phyloP scores from a whole-genome alignment of 2,797 vertebrate species.

The Heliangelus exortis region DNA sequence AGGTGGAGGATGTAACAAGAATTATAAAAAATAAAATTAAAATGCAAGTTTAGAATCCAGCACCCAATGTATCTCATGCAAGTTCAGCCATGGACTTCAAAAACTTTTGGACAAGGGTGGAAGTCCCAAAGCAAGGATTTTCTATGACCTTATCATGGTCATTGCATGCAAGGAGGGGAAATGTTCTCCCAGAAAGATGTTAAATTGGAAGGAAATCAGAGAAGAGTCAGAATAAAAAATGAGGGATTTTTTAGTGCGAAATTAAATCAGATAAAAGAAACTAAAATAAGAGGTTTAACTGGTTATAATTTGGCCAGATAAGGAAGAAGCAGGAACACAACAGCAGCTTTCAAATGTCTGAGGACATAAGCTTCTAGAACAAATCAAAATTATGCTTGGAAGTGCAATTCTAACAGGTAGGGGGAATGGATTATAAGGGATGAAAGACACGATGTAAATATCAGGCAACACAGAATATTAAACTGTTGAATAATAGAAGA shows the following conservation, averaged over 20 bases:
- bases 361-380: not conserved
- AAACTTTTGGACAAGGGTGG: not conserved
- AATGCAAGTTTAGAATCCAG: not conserved
- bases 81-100: not conserved
- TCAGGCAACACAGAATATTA: conserved; percentile 12
- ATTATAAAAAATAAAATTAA: not conserved
- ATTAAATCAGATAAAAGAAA: not conserved
- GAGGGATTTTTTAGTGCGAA: not conserved
- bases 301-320: not conserved
- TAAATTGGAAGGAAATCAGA: conserved; percentile 1
- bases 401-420: not conserved
- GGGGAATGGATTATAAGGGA: not conserved
- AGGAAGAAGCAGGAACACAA: not conserved
- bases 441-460: conserved; percentile 30
- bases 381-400: not conserved
- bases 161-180: not conserved
- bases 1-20: not conserved
- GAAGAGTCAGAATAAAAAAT: not conserved
- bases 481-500: conserved; percentile 27
- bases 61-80: not conserved
- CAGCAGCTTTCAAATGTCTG: not conserved
- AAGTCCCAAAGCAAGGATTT: not conserved
- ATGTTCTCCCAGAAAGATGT: not conserved
- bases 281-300: not conserved
- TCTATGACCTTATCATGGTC: not conserved